These are phyloP conservation scores for Cyrtorhinus lividipennis DNA, from an alignment of 1,140 invertebrate genomes.

Conservation along the genomic window DNA sequence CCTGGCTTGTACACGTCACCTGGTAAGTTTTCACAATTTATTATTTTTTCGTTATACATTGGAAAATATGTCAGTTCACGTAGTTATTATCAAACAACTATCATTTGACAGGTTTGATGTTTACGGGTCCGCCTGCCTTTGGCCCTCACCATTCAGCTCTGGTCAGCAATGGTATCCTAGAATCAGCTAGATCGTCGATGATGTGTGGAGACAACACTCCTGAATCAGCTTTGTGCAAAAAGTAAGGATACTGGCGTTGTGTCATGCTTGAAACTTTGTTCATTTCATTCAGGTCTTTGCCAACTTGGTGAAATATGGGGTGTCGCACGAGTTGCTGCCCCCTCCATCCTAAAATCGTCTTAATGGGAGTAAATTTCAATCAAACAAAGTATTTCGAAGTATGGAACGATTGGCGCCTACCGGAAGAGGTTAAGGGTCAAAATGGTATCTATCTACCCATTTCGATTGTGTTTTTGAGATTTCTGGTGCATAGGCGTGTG, in stretches of 20 bases:
- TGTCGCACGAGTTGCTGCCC: no score
- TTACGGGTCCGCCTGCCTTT: constrained; percentile 27
- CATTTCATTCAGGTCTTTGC: neutral
- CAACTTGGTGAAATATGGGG: no score
- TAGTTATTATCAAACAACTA: neutral
- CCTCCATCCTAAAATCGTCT: no score
- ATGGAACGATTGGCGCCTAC: no score
- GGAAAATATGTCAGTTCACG: no score
- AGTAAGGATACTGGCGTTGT: constrained; percentile 29
- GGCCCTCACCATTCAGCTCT: constrained; percentile 32
- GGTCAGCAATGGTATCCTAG: constrained; percentile 36
- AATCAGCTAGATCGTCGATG: constrained; percentile 30
- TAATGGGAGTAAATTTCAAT: no score
- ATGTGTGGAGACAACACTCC: constrained; percentile 33
- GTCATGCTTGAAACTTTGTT: neutral
- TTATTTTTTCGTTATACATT: neutral
- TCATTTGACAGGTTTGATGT: constrained; percentile 27
- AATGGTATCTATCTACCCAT: no score
- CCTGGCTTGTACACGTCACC: constrained; percentile 30
- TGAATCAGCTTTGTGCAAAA: constrained; percentile 32
- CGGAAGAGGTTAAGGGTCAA: no score
- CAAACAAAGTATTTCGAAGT: no score
- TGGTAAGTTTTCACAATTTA: constrained; percentile 19
- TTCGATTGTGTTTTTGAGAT: no score
- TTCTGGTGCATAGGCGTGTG: no score